These are phyloP conservation scores for Ditylenchus weischeri DNA, from an alignment of 2,888 invertebrate genomes.

Conservation along the genomic window DNA sequence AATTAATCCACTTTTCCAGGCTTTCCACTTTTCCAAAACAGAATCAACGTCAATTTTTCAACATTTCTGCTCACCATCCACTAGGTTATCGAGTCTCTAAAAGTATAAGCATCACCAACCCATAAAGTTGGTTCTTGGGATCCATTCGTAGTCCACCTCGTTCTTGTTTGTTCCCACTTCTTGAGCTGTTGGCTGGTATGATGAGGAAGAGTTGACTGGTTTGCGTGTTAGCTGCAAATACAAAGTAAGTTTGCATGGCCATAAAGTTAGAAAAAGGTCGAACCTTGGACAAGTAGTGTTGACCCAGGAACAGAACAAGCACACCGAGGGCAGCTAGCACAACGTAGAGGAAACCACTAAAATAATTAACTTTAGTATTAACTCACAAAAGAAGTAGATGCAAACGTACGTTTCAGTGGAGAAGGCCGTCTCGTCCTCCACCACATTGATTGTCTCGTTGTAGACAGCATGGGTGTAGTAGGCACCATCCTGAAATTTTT, in stretches of 20 bases:
- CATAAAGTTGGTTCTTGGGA: constrained; percentile 73
- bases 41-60: too few relatives aligned
- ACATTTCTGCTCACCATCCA: too few relatives aligned
- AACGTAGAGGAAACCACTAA: constrained; percentile 83
- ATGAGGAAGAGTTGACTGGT: constrained; percentile 40
- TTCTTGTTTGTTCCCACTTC: constrained; percentile 86
- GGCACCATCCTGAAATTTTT: constrained; percentile 65
- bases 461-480: constrained; percentile 82
- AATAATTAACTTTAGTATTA: constrained; percentile 41
- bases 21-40: too few relatives aligned
- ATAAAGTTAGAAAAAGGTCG: background rate
- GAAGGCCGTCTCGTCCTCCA: constrained; percentile 91
- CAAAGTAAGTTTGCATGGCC: constrained; percentile 24
- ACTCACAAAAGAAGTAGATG: background rate
- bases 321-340: constrained; percentile 86
- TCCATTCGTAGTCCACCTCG: constrained; percentile 96
- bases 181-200: constrained; percentile 32
- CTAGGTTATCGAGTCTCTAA: background rate
- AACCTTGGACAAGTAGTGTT: constrained; percentile 58
- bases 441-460: constrained; percentile 92
- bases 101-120: constrained; percentile 13
- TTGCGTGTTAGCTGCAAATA: constrained; percentile 41
- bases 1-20: too few relatives aligned
- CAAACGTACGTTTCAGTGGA: constrained; percentile 80
- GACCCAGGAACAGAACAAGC: constrained; percentile 71